These are phyloP conservation scores for Amiota minor DNA, from an alignment of 2,888 invertebrate species.

Conservation along the genomic window DNA sequence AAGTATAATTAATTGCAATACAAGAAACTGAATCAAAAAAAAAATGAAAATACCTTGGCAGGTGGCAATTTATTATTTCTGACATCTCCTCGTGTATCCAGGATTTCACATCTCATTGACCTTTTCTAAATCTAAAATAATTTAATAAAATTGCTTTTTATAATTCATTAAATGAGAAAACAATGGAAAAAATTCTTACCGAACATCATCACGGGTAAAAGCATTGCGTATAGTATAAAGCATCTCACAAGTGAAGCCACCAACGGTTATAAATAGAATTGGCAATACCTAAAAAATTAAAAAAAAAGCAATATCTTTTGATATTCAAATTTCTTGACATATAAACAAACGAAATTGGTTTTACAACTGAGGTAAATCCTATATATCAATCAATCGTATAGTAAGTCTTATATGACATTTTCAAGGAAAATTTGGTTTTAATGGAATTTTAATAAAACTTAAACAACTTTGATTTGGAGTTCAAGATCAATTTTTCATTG, in stretches of 20 bases:
- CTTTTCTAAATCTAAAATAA: constrained; percentile 43
- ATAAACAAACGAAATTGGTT: too few species aligned
- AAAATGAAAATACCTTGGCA: constrained; percentile 53
- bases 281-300: constrained; percentile 55
- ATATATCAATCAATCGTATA: too few species aligned
- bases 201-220: constrained; percentile 59
- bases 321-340: not conserved
- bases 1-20: not conserved
- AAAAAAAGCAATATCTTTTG: not conserved
- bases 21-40: not conserved
- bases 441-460: too few species aligned
- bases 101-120: constrained; percentile 43
- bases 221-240: constrained; percentile 39
- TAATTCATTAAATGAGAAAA: not conserved
- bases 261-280: constrained; percentile 37
- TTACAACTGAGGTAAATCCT: too few species aligned
- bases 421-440: too few species aligned
- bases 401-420: too few species aligned
- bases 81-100: constrained; percentile 55
- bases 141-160: not conserved
- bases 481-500: too few species aligned
- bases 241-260: constrained; percentile 43
- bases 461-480: too few species aligned
- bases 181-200: constrained; percentile 41
- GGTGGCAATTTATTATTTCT: constrained; percentile 37